Conservation (phyloP, 1,140 invertebrate species). For the Aphelinus certus region DNA sequence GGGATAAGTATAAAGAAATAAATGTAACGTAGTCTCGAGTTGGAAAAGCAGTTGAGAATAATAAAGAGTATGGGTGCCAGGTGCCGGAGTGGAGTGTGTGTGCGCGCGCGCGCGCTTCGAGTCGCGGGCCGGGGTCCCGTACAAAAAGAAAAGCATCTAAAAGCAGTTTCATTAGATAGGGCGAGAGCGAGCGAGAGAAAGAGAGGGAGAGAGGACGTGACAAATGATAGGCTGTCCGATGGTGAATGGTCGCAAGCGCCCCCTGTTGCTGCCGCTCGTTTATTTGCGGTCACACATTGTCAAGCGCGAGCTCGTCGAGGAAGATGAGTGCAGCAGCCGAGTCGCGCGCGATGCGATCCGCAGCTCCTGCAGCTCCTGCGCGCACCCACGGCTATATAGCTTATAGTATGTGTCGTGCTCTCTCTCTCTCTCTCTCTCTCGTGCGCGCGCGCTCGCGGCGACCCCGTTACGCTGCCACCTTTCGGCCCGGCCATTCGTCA, state of each 20-base stretch:
- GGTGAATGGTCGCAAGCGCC: conserved; percentile 63
- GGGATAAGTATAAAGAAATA: conserved; percentile 22
- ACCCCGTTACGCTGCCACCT: too few relatives aligned
- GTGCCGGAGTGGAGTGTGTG: conserved; percentile 40
- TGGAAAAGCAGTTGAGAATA: conserved; percentile 44
- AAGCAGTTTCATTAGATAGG: conserved; percentile 65
- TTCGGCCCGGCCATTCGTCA: conserved; percentile 50
- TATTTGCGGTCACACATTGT: conserved; percentile 66
- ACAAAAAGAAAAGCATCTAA: conserved; percentile 60
- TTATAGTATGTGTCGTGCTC: too few relatives aligned
- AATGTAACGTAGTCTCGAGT: conserved; percentile 22
- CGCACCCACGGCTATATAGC: conserved; percentile 17
- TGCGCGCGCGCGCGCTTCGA: too few relatives aligned
- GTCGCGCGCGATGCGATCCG: conserved; percentile 28
- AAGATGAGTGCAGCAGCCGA: too few relatives aligned
- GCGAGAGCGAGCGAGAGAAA: conserved; percentile 48
- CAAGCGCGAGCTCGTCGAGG: conserved; percentile 14
- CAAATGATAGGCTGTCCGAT: conserved; percentile 64
- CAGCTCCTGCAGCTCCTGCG: conserved; percentile 42
- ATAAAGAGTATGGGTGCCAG: conserved; percentile 54
- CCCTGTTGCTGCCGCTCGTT: conserved; percentile 65
- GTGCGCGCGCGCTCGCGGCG: conserved; percentile 13
- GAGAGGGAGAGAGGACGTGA: conserved; percentile 50
- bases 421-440: background rate
- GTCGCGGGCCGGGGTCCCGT: background rate